Base-by-base conservation (phyloP, 2,888 invertebrate genomes). In the Lithosia quadra region DNA sequence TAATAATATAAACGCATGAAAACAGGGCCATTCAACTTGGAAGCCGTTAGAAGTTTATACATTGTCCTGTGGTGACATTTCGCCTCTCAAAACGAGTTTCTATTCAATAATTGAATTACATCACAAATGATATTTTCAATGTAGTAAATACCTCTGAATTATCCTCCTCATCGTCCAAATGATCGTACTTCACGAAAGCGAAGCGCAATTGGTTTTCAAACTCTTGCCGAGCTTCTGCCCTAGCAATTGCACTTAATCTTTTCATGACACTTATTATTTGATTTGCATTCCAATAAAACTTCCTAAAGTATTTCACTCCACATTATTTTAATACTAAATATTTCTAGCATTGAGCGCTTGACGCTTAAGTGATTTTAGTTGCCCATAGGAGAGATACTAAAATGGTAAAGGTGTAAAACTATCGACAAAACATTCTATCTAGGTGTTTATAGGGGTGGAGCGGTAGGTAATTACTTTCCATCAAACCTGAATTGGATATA, bases 161-260 rank as follows among this genome's bases (percentile, higher is more conserved):
- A 0, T 94, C 93, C 49, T 94, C 94, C 36, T 93, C 93, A 0
- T 92, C 92, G 2, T 92, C 92, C 8, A 83, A 73, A 71, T 86
- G 84, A 57, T 94, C 94, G 75, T 88, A 93, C 74, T 90, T 91
- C 43, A 90, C 90, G 75, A 95, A 95, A 13, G 93, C 94, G 72
- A 80, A 92, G 15, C 90, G 85, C 66, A 95, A 79, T 79, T 94
- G 94, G 73, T 94, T 93, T 74, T 95, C 94, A 77, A 95, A 95
- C 58, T 87, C 82, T 71, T 92, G 90, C n/a, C 94, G 86, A 0
- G 94, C 94, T 72, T 92, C 91, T 0, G 85, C 85, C 73, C 88
- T 92, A 62, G 93, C 93, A 73, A 87, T 75, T 8, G 83, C 88
- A 83, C 86, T 89, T 43, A 88, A 72, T 71, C 81, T 83, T 62